These are phyloP conservation scores for Corythaeola cristata DNA, from an alignment of 2,113 vertebrate species.

Conservation along the genomic window DNA sequence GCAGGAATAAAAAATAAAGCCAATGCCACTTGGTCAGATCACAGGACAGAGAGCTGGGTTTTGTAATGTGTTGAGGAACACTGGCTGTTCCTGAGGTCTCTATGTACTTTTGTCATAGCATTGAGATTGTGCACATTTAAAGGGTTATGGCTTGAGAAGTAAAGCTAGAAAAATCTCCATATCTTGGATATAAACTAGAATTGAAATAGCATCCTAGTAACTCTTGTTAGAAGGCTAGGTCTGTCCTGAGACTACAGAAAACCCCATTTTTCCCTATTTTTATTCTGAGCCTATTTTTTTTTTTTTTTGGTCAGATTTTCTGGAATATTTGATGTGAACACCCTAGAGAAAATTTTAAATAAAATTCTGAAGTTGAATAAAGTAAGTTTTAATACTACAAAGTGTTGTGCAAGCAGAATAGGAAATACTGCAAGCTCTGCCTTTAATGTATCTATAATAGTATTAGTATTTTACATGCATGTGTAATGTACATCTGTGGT, in stretches of 20 bases:
- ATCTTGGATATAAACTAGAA: not conserved
- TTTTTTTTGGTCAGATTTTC: not conserved
- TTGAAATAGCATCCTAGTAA: not conserved
- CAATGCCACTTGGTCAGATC: not conserved
- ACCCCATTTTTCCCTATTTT: not conserved
- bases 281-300: not conserved
- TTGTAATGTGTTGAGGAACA: fast-evolving
- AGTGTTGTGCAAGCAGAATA: not conserved
- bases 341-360: not conserved
- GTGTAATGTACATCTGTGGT: not conserved
- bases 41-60: not conserved
- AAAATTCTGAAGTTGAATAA: not conserved
- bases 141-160: not conserved
- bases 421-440: not conserved
- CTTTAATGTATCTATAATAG: not conserved
- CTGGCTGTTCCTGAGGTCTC: not conserved
- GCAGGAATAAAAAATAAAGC: not conserved
- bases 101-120: not conserved
- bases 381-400: not conserved
- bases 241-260: not conserved
- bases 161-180: not conserved
- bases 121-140: not conserved
- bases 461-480: not conserved
- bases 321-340: not conserved
- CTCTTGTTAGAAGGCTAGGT: not conserved